phyloP scores from a whole-genome alignment of 1,140 invertebrate genomes.

The Drepana arcuata region DNA sequence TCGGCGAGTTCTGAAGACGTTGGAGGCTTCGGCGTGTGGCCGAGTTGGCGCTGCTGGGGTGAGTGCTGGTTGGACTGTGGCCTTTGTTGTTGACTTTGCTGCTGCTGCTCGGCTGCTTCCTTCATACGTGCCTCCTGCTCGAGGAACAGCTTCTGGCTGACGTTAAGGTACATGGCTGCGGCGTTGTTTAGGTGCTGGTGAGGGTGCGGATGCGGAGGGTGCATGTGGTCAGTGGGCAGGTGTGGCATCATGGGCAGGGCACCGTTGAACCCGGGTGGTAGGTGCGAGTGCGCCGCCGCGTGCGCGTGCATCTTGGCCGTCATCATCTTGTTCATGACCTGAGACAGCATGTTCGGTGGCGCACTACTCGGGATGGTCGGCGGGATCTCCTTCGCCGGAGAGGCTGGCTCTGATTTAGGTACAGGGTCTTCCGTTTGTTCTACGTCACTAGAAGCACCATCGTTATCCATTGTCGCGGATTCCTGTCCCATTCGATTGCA shows the following conservation, averaged over 20 bases:
- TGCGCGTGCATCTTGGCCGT: conserved; percentile 76
- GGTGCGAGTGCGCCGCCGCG: conserved; percentile 57
- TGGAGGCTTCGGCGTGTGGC: conserved; percentile 66
- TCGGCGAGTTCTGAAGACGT: conserved; percentile 75
- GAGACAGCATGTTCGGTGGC: conserved; percentile 75
- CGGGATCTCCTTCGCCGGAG: conserved; percentile 72
- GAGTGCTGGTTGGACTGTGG: conserved; percentile 73
- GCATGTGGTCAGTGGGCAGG: conserved; percentile 69
- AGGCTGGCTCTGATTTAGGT: conserved; percentile 73
- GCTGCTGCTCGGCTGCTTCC: conserved; percentile 75
- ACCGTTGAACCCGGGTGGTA: conserved; percentile 73
- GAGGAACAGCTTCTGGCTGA: conserved; percentile 81
- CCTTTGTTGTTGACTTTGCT: conserved; percentile 59
- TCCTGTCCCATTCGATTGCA: conserved; percentile 88
- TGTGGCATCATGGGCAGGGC: conserved; percentile 72
- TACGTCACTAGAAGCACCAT: conserved; percentile 80
- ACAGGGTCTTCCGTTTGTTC: conserved; percentile 74
- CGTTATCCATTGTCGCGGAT: conserved; percentile 80
- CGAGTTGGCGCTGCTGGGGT: conserved; percentile 67
- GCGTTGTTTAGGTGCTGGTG: conserved; percentile 77
- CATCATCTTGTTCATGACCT: conserved; percentile 81
- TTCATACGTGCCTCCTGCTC: conserved; percentile 84
- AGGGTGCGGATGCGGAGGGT: conserved; percentile 73
- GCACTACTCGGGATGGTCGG: conserved; percentile 65
- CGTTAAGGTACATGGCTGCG: conserved; percentile 82